These are phyloP conservation scores for Trichogramma dendrolimi DNA, from an alignment of 2,888 invertebrate genomes.

Conservation along the genomic window DNA sequence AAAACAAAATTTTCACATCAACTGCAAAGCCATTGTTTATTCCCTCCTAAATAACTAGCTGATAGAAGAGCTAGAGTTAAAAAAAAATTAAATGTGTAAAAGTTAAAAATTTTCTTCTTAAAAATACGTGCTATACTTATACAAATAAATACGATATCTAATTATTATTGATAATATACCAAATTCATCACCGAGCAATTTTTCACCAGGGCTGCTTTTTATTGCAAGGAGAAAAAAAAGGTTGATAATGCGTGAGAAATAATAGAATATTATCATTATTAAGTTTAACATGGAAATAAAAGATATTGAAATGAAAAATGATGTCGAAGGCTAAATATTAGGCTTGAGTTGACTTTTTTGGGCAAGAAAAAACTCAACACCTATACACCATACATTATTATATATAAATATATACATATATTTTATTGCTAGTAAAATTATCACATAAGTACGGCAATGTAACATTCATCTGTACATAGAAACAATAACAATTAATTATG, in stretches of 20 bases:
- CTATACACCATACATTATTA: conserved; percentile 29
- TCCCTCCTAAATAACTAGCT: conserved; percentile 20
- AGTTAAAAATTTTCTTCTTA: too few species aligned
- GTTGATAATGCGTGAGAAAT: background rate
- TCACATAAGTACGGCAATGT: conserved; percentile 34
- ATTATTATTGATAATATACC: too few species aligned
- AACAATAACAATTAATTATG: conserved; percentile 35
- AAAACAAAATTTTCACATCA: too few species aligned
- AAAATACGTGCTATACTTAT: too few species aligned
- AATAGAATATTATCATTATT: conserved; percentile 27
- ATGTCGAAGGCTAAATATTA: background rate
- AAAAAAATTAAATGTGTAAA: too few species aligned
- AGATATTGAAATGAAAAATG: background rate
- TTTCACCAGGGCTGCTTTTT: conserved; percentile 29
- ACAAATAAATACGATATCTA: too few species aligned
- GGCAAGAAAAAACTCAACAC: conserved; percentile 23
- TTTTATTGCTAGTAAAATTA: conserved; percentile 33
- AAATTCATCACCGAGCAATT: conserved; percentile 17
- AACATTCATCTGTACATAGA: conserved; percentile 48
- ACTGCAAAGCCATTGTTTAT: conserved; percentile 19
- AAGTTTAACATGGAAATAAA: conserved; percentile 24
- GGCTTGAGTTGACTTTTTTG: conserved; percentile 27
- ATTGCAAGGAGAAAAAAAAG: conserved; percentile 18
- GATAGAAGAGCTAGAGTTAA: too few species aligned
- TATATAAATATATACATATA: conserved; percentile 25